phyloP scores from a whole-genome alignment of 1,140 invertebrate species.

The Orius insidiosus region DNA sequence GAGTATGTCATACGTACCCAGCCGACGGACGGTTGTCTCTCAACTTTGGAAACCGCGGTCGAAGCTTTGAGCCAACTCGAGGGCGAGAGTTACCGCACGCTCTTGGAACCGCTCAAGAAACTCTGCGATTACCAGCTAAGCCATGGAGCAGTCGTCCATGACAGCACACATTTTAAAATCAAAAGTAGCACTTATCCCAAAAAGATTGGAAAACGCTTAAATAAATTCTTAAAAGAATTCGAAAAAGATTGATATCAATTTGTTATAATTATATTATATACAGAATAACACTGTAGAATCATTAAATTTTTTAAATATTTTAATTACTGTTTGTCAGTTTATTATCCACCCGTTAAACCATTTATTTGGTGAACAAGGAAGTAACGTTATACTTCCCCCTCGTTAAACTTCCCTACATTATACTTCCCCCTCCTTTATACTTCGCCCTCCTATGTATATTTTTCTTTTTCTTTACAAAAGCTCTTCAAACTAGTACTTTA shows the following conservation, averaged over 20 bases:
- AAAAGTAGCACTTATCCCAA: conserved; percentile 73
- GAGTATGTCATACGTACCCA: conserved; percentile 86
- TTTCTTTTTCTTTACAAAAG: too few relatives aligned
- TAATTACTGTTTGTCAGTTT: too few relatives aligned
- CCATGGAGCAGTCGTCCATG: conserved; percentile 80
- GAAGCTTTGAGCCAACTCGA: conserved; percentile 64
- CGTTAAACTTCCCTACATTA: too few relatives aligned
- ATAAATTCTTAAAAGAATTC: conserved; percentile 14
- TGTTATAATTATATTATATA: too few relatives aligned
- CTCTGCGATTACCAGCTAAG: conserved; percentile 70
- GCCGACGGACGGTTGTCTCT: conserved; percentile 76
- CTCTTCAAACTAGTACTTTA: too few relatives aligned
- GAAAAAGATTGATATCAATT: background rate
- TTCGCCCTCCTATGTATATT: too few relatives aligned
- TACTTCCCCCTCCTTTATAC: too few relatives aligned
- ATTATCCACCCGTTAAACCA: too few relatives aligned
- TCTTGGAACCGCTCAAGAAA: conserved; percentile 61
- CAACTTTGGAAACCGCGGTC: conserved; percentile 78
- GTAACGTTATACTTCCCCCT: too few relatives aligned
- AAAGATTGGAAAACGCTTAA: conserved; percentile 56
- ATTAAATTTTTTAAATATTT: too few relatives aligned
- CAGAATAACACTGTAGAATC: too few relatives aligned
- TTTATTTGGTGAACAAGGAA: too few relatives aligned
- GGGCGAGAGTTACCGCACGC: conserved; percentile 41
- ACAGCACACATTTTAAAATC: conserved; percentile 77